Conservation (phyloP, 1,140 invertebrate species). For the Drosophila hydei region DNA sequence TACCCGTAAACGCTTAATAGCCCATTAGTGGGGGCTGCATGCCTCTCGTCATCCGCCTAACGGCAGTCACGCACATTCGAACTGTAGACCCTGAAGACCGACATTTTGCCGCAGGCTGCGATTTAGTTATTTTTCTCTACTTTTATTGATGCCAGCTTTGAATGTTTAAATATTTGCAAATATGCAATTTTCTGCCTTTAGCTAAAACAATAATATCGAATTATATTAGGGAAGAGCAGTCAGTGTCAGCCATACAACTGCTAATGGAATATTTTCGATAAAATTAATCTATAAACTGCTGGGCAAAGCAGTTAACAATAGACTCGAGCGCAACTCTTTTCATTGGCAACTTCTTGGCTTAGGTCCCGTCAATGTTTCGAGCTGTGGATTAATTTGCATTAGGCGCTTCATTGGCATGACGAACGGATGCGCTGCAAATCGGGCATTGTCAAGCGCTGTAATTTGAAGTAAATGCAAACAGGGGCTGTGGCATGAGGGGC, state of each 20-base stretch:
- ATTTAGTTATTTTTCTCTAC: not conserved
- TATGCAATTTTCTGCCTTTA: no score
- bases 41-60: constrained; percentile 10
- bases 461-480: constrained; percentile 21
- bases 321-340: no score
- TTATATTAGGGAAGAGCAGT: no score
- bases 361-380: not conserved
- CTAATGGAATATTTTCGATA: no score
- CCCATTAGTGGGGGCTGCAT: constrained; percentile 24
- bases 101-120: not conserved
- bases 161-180: not conserved
- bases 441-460: constrained; percentile 26
- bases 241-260: no score
- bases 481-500: not conserved
- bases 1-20: constrained; percentile 32
- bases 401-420: constrained; percentile 18
- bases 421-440: constrained; percentile 15
- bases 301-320: no score
- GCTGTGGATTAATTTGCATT: constrained; percentile 19
- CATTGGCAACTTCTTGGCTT: not conserved
- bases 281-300: no score
- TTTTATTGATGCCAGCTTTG: no score
- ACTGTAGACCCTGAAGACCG: not conserved
- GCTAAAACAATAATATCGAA: no score
- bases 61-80: constrained; percentile 40